Evolutionary conservation across 2,888 invertebrate genomes (phyloP).

Genomic region (Caenorhabditis wallacei): DNA sequence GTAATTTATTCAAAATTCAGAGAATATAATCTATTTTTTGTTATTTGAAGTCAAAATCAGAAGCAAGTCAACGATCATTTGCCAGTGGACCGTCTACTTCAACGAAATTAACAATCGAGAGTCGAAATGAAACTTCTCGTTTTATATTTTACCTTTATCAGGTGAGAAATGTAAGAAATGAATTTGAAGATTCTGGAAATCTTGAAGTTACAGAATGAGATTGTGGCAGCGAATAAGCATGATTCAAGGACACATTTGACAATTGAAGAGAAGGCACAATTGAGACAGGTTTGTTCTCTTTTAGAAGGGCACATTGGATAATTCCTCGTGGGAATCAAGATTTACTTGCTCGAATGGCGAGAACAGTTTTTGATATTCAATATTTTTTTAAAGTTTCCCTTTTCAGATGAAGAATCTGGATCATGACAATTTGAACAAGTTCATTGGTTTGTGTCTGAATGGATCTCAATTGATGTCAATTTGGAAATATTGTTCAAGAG

Average conservation of each 20-base stretch:
- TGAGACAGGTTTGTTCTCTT: constrained; percentile 68
- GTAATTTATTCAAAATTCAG: constrained; percentile 6
- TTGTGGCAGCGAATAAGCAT: constrained; percentile 67
- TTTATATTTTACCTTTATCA: constrained; percentile 57
- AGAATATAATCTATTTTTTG: neutral
- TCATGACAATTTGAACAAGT: constrained; percentile 79
- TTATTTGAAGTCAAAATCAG: constrained; percentile 33
- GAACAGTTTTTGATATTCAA: no score
- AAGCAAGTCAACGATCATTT: constrained; percentile 65
- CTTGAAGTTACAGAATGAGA: constrained; percentile 44
- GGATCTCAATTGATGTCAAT: constrained; percentile 73
- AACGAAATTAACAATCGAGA: constrained; percentile 68
- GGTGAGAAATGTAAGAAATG: constrained; percentile 39
- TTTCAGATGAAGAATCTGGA: constrained; percentile 73
- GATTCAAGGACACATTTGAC: constrained; percentile 36
- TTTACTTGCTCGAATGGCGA: no score
- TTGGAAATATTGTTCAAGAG: constrained; percentile 78
- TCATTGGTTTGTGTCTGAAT: constrained; percentile 78
- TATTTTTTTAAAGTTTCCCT: neutral
- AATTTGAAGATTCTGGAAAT: no score
- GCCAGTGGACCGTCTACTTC: constrained; percentile 70
- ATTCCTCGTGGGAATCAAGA: no score
- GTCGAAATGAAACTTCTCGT: constrained; percentile 49
- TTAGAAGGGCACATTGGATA: neutral
- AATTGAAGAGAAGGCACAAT: constrained; percentile 34